Base-by-base conservation (phyloP, 2,888 invertebrate species). In the Teinopalpus imperialis region DNA sequence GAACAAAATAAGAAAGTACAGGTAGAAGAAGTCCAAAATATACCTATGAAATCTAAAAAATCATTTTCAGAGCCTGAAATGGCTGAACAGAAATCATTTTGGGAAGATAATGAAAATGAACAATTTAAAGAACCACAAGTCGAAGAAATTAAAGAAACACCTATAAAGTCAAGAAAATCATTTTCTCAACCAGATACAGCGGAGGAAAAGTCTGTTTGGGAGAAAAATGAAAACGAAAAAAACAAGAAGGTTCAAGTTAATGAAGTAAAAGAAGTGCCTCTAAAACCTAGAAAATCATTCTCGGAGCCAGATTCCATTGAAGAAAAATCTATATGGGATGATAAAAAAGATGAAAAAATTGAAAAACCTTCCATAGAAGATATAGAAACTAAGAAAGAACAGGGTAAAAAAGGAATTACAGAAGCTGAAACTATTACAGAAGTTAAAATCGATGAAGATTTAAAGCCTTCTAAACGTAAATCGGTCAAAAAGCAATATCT, bases 251-350 rank as follows among this genome's bases (percentile, higher is more conserved):
- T 51, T 44, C 23, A 42, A 51, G 27, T 31, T 8, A 30, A 16
- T 20, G 47, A 34, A 41, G 12, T 36, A 6, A 41, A 34, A 32
- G 20, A 45, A 7, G 2, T 13, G 10, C 10, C 40, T 10, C 1
- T 20, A 6, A 39, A 39, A 34, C 7, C 45, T 6, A 14, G 14
- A 34, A 45, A 40, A 23, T 45, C 45, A 14, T 34, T 40, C 21
- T 27, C 39, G 3, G 70, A 77, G 53, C 69, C 78, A 1, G 80
- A 81, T 44, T 53, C 57, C 1, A 65, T 63, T 0, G 78, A 81
- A 65, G 76, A 75, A 39, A 82, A 80, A 21, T 76, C 78, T 4
- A 57, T 82, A 49, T 83, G 81, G 81, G 87, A 87, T 52, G 83
- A 87, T 52, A 82, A 81, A 29, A 69, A 79, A 36, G 75, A 81